These are phyloP conservation scores for Bugula neritina DNA, from an alignment of 2,888 invertebrate species.

Conservation along the genomic window DNA sequence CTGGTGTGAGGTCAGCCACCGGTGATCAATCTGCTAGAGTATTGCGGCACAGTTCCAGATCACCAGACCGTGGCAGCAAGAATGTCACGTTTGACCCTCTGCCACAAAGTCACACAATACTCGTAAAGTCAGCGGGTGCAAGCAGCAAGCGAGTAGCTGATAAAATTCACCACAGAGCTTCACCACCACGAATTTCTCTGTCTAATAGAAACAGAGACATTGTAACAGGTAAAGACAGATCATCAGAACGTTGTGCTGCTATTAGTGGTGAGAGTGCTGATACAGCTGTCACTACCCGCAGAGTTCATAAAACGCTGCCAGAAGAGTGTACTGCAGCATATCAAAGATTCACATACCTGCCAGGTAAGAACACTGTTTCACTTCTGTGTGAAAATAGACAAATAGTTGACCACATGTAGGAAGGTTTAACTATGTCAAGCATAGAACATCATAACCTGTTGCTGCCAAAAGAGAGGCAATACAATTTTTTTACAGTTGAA, in stretches of 20 bases:
- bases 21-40: background rate
- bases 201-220: too few species aligned
- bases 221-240: background rate
- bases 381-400: too few species aligned
- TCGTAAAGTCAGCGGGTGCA: background rate
- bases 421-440: too few species aligned
- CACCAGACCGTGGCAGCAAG: background rate
- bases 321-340: background rate
- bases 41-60: background rate
- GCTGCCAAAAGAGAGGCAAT: too few species aligned
- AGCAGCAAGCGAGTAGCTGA: background rate
- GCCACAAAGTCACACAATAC: background rate
- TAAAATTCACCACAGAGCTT: background rate
- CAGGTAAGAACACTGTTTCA: conserved; percentile 4
- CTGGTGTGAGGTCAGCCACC: background rate
- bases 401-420: too few species aligned
- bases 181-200: background rate
- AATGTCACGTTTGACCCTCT: background rate
- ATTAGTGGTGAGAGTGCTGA: background rate
- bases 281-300: background rate
- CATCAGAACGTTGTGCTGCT: background rate
- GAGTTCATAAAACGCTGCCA: background rate
- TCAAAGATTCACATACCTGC: conserved; percentile 15
- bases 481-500: too few species aligned
- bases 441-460: too few species aligned